Evolutionary conservation across 2,113 vertebrate species (phyloP).

Genomic region (Uria aalge): DNA sequence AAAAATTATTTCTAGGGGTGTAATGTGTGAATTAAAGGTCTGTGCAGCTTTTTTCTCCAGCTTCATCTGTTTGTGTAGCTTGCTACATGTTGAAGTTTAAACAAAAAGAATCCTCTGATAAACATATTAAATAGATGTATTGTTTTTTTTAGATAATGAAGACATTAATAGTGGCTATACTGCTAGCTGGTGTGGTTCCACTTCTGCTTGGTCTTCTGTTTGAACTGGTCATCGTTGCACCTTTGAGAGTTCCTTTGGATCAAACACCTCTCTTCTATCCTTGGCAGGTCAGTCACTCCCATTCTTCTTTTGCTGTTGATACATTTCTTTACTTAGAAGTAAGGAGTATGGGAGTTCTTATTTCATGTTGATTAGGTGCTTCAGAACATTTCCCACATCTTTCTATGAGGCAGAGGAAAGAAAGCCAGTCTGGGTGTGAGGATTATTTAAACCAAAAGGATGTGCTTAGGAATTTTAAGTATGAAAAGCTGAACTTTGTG

Average conservation of each 20-base stretch:
- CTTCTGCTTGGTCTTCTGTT: constrained; percentile 93
- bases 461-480: not conserved
- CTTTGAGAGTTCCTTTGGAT: constrained; percentile 93
- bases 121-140: not conserved
- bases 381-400: not conserved
- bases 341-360: not conserved
- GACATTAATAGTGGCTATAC: constrained; percentile 90
- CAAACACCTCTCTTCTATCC: constrained; percentile 98
- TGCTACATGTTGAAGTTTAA: not conserved
- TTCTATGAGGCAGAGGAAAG: not conserved
- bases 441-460: not conserved
- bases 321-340: not conserved
- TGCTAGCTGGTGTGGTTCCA: constrained; percentile 94
- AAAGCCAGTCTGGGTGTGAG: not conserved
- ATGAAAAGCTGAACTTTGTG: not conserved
- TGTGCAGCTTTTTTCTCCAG: not conserved
- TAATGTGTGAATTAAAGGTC: not conserved
- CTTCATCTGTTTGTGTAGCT: not conserved
- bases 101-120: not conserved
- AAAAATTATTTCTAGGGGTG: not conserved
- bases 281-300: constrained; percentile 86
- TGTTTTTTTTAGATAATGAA: constrained; percentile 87
- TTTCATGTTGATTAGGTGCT: accelerated
- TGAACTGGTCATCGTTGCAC: constrained; percentile 95
- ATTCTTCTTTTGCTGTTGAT: not conserved